A percentile compares a stretch with the other conserved stretches of the same genome.
Conservation (phyloP, 2,113 vertebrate species). For the Peucedramus taeniatus region DNA sequence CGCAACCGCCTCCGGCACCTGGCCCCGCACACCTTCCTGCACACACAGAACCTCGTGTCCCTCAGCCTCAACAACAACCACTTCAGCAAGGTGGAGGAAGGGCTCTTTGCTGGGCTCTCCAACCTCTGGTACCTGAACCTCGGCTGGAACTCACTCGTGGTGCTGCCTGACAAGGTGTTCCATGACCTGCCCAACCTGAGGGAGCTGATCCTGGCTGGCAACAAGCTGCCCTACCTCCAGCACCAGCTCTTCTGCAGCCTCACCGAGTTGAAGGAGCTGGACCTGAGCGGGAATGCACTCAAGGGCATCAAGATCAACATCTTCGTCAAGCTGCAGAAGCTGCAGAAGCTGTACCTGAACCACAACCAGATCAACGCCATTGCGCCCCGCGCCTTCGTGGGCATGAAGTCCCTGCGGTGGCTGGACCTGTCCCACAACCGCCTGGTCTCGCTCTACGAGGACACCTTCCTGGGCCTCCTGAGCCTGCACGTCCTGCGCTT, state of each 20-base stretch:
- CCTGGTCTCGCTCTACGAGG: slow-evolving; percentile 79
- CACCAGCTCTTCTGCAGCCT: slow-evolving; percentile 88
- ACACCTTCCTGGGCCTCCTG: slow-evolving; percentile 86
- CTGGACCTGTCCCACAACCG: slow-evolving; percentile 93
- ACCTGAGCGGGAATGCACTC: slow-evolving; percentile 85
- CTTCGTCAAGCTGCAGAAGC: slow-evolving; percentile 84
- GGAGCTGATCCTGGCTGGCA: slow-evolving; percentile 90
- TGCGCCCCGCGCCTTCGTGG: slow-evolving; percentile 85
- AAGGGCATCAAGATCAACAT: slow-evolving; percentile 88
- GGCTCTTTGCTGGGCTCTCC: slow-evolving; percentile 83
- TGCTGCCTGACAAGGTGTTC: slow-evolving; percentile 85
- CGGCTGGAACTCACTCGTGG: slow-evolving; percentile 90
- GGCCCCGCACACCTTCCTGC: slow-evolving; percentile 77
- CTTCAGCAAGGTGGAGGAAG: slow-evolving; percentile 85
- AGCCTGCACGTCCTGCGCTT: slow-evolving; percentile 89
- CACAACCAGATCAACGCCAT: slow-evolving; percentile 87
- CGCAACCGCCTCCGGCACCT: slow-evolving; percentile 82
- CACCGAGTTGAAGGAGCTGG: slow-evolving; percentile 88
- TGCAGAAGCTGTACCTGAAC: slow-evolving; percentile 92
- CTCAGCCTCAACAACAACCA: slow-evolving; percentile 89
- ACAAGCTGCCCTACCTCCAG: slow-evolving; percentile 91
- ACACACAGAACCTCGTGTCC: slow-evolving; percentile 84
- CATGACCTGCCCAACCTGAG: slow-evolving; percentile 82
- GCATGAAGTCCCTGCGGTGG: slow-evolving; percentile 92
- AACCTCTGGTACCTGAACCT: slow-evolving; percentile 93